Evolutionary conservation across 2,888 invertebrate species (phyloP), one percentile per base, ranked within the genome.

Genomic region (Bursaphelenchus okinawaensis): DNA sequence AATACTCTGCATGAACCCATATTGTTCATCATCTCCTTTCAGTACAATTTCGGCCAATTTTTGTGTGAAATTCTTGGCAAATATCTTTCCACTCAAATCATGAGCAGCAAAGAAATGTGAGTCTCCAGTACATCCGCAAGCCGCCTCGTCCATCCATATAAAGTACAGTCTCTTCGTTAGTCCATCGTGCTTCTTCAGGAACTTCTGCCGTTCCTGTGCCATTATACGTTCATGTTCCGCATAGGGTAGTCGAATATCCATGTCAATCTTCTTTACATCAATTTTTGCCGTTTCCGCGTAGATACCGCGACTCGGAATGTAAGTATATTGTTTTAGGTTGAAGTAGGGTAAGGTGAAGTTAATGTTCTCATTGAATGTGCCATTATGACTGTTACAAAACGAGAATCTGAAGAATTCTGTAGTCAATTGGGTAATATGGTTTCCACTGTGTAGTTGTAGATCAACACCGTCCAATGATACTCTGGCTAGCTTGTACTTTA

Each of bases 101-200:
- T 94, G 94, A 62, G 88, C 89, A 1, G 94, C 96, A 82, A 96
- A 96, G 85, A 98, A 98, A 12, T 87, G 87, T 82, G 93, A 94
- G 0, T 94, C 94, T 2, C 96, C 96, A 28, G 90, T 90, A 83
- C 96, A 98, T 0, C 95, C 96, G 83, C 96, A 98, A 74, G 89
- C 89, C 20, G 86, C 86, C 0, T 90, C 89, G 4, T 60, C 67
- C 58, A 40, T 51, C 95, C 95, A 96, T 26, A 98, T 84, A 83
- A 98, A 96, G 92, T 93, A 93, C 31, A 98, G 85, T 65, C 93
- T 88, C 81, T 91, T 91, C 0, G 89, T 89, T 74, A 89, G 88
- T 23, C 89, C 89, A 84, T 98, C 96, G 77, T 87, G 87, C 6
- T 79, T 70, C 66, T 82, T 81, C 16, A 87, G 78, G 74, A 87